Evolutionary conservation across 2,888 invertebrate genomes (phyloP), one percentile per base, ranked within the genome.

Genomic region (Prostheceraeus crozeri): DNA sequence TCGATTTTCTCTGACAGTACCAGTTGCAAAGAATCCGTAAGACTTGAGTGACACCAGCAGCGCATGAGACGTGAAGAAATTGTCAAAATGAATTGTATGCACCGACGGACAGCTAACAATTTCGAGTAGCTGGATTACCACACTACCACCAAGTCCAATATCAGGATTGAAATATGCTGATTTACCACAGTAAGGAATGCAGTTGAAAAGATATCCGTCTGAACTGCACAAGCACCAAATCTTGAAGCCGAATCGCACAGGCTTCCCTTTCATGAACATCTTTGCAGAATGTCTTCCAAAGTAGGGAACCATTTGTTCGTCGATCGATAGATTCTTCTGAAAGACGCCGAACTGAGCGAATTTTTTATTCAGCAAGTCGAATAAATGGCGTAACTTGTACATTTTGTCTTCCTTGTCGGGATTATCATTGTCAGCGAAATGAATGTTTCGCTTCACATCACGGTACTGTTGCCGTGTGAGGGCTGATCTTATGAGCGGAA

Each of bases 221-320:
- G 40, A 40, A 16, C 62, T 59, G 11, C 52, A 53, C n/a, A 64
- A 35, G 21, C 52, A 51, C 65, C 63, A 65, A 27, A 65, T 48
- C 46, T 65, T 68, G 53, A 60, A 68, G 2, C 67, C 64, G 64
- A 64, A 67, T 6, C 65, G 33, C n/a, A 67, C 63, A 11, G 65
- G 65, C 56, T 67, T 68, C 19, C 66, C 65, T 30, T 60, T 40
- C 14, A 63, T 65, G 35, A 62, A 65, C 36, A 65, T 65, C 51
- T 65, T 66, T 8, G 60, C 52, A 19, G 64, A 59, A 57, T 67
- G 67, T 27, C 57, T 30, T 11, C 66, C 72, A 65, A 67, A 74
- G 61, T 75, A 75, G n/a, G 71, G 69, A 16, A 70, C 66, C 72
- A 74, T 72, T 8, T 68, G 64, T 63, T 74, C 71, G 65, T 72